Conservation (phyloP, 92 coral and sea anemone genomes). For the Parazoanthus darwini region DNA sequence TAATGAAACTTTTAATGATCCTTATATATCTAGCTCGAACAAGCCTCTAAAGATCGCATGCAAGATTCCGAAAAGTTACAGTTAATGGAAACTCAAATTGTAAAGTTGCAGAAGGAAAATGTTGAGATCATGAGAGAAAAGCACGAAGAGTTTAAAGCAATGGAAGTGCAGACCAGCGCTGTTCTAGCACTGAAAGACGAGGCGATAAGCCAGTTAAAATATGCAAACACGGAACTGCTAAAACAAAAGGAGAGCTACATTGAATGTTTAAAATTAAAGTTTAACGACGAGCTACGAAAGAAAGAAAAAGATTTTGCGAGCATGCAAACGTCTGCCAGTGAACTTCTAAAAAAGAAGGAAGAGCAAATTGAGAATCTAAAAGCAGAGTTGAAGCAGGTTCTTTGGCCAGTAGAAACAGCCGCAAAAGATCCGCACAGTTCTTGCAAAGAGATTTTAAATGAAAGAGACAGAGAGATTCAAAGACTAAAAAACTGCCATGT, state of each 20-base stretch:
- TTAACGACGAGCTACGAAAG: background rate
- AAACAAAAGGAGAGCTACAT: slow-evolving; percentile 8
- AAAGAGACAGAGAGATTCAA: slow-evolving; percentile 16
- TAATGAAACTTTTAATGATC: background rate
- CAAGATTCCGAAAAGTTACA: background rate
- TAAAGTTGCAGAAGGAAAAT: background rate
- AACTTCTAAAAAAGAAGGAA: slow-evolving; percentile 14
- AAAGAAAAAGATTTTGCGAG: slow-evolving; percentile 21
- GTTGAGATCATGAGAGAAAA: background rate
- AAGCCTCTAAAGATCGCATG: background rate
- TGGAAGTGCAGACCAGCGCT: slow-evolving; percentile 1
- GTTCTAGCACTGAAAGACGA: background rate
- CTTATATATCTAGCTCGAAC: background rate
- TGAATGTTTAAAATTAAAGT: background rate
- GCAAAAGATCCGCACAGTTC: background rate
- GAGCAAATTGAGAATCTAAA: slow-evolving; percentile 2
- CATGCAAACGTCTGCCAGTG: background rate
- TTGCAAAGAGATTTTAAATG: background rate
- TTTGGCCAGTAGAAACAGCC: background rate
- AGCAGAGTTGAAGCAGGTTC: background rate
- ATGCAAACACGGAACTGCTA: background rate
- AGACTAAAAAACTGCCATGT: background rate
- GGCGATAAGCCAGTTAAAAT: slow-evolving; percentile 4
- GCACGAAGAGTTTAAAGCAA: slow-evolving; percentile 8
- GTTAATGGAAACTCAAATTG: background rate